Conservation (phyloP, 2,888 invertebrate species). For the Heterodera filipjevi region DNA sequence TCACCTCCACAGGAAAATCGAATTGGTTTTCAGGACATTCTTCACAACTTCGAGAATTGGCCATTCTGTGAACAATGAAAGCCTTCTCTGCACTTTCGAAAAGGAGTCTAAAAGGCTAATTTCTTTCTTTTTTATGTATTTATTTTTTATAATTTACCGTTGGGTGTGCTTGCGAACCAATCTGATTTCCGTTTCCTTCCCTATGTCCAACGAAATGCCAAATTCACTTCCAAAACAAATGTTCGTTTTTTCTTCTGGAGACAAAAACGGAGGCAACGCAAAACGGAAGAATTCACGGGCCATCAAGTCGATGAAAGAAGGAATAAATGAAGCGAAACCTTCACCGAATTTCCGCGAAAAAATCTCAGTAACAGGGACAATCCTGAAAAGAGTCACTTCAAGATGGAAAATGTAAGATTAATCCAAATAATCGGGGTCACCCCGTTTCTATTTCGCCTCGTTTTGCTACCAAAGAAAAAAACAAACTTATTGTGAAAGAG, state of each 20-base stretch:
- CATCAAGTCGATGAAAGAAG: constrained; percentile 81
- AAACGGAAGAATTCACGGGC: constrained; percentile 82
- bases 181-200: constrained; percentile 40
- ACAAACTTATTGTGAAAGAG: no score
- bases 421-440: no score
- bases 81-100: constrained; percentile 51
- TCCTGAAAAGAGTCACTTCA: constrained; percentile 29
- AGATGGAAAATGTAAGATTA: no score
- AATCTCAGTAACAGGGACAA: constrained; percentile 40
- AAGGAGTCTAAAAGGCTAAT: constrained; percentile 46
- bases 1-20: constrained; percentile 46
- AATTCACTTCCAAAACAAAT: constrained; percentile 14
- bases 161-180: constrained; percentile 58
- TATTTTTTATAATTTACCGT: constrained; percentile 39
- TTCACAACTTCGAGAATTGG: constrained; percentile 54
- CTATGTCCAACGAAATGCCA: neutral
- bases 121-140: neutral
- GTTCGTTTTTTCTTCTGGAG: constrained; percentile 37
- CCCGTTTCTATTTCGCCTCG: no score
- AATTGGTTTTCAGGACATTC: constrained; percentile 50
- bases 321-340: constrained; percentile 38
- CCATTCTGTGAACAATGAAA: constrained; percentile 57
- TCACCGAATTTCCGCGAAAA: constrained; percentile 46
- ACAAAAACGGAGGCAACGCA: constrained; percentile 80
- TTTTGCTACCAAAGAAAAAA: no score